Base-by-base conservation (phyloP, 2,888 invertebrate genomes). In the Tetrapedia diversipes region DNA sequence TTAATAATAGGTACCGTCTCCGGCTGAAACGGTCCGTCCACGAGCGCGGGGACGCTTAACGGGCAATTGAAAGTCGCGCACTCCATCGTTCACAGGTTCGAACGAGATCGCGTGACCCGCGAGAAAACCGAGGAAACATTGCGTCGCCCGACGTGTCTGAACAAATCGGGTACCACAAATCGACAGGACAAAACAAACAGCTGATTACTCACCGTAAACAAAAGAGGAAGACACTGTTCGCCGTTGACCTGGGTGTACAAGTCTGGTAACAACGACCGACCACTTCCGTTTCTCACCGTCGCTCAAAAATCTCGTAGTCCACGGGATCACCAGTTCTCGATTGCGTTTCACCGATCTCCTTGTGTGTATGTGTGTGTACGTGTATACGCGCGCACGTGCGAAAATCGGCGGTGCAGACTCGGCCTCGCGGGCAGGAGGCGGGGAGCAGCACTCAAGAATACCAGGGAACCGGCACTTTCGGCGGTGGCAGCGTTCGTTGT, bases 401-500 rank as follows among this genome's bases (percentile, higher is more conserved):
- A 41, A 47, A 19, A 37, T 11, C 43, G 19, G 14, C 24, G 41
- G n/a, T n/a, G n/a, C n/a, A 56, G 39, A 45, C 37, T 19, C 22
- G 11, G 19, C 24, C 19, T n/a, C 49, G 45, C 43, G 51, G n/a
- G n/a, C n/a, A n/a, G n/a, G n/a, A 7, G 19, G 32, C 22, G 24
- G n/a, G n/a, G 57, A 41, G 37, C 57, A 51, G 43, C 79, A 79
- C 67, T 65, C 41, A 29, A 66, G 57, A n/a, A n/a, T n/a, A 57
- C 79, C 34, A 39, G 82, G 74, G 76, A 73, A 80, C 74, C 82
- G 70, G 70, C 83, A 83, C 74, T 67, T 80, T 75, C 71, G 67
- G 77, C 77, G 79, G 72, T 79, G 82, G 77, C 53, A 43, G 63
- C 34, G 74, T 69, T 70, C 45, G 69, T 43, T 67, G 27, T 47